Evolutionary conservation across 2,797 vertebrate genomes (phyloP).

Genomic region (Protonibea diacanthus): DNA sequence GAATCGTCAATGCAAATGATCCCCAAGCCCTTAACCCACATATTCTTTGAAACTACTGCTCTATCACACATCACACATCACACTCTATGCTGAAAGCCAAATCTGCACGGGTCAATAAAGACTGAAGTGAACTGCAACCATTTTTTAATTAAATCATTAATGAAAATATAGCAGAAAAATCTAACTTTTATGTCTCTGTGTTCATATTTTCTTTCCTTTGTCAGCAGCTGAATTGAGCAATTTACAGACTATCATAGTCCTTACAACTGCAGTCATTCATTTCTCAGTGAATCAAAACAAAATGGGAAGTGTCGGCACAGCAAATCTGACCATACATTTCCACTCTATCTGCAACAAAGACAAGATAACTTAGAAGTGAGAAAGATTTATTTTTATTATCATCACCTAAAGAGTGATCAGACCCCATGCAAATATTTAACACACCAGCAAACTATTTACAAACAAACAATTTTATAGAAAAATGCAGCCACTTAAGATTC

Average conservation of each 20-base stretch:
- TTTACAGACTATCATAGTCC: background rate
- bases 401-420: conserved; percentile 7
- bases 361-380: background rate
- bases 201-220: background rate
- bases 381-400: conserved; percentile 7
- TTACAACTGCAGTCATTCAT: background rate
- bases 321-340: background rate
- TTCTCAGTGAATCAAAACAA: background rate
- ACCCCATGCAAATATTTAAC: background rate
- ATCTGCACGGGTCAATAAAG: background rate
- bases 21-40: background rate
- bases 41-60: background rate
- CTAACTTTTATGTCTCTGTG: background rate
- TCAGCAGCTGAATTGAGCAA: background rate
- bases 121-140: background rate
- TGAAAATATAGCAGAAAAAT: background rate
- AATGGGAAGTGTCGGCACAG: background rate
- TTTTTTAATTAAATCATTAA: background rate
- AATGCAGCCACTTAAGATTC: background rate
- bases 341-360: background rate
- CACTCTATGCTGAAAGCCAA: background rate
- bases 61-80: no score
- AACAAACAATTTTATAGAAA: background rate
- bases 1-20: background rate
- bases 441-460: background rate